These are phyloP conservation scores for Calonectris borealis DNA, from an alignment of 2,113 vertebrate species.

Conservation along the genomic window DNA sequence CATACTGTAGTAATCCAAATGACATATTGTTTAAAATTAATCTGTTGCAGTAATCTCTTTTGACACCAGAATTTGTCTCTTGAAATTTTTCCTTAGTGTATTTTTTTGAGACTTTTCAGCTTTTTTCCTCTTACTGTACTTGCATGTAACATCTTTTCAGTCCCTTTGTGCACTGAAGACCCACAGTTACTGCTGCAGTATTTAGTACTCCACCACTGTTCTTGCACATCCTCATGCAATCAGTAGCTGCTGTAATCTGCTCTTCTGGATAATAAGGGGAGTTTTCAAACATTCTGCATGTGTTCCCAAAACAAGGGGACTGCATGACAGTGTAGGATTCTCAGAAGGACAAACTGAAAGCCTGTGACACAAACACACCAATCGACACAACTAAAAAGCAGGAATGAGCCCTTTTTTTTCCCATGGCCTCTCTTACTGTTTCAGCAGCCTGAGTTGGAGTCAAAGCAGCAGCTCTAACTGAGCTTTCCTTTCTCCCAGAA, in stretches of 20 bases:
- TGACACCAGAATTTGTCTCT: not conserved
- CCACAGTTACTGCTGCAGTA: not conserved
- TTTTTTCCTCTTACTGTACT: not conserved
- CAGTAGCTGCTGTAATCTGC: not conserved
- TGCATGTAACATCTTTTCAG: not conserved
- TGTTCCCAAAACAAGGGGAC: not conserved
- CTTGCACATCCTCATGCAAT: not conserved
- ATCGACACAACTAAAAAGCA: fast-evolving
- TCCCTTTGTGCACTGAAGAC: not conserved
- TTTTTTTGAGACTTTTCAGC: not conserved
- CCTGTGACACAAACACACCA: not conserved
- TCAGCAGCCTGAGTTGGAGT: not conserved
- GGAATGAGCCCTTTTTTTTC: not conserved
- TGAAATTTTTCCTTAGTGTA: not conserved
- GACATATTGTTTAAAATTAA: not conserved
- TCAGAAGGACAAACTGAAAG: not conserved
- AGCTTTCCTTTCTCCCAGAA: not conserved
- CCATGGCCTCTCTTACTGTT: not conserved
- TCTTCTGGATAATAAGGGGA: not conserved
- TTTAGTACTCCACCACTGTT: not conserved
- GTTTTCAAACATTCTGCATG: not conserved
- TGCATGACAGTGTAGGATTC: not conserved
- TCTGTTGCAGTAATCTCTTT: not conserved
- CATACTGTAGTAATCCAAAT: not conserved
- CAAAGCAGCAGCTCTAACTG: not conserved